Evolutionary conservation across 2,888 invertebrate genomes (phyloP), one percentile per base, ranked within the genome.

Genomic region (Pyrrhia umbra): DNA sequence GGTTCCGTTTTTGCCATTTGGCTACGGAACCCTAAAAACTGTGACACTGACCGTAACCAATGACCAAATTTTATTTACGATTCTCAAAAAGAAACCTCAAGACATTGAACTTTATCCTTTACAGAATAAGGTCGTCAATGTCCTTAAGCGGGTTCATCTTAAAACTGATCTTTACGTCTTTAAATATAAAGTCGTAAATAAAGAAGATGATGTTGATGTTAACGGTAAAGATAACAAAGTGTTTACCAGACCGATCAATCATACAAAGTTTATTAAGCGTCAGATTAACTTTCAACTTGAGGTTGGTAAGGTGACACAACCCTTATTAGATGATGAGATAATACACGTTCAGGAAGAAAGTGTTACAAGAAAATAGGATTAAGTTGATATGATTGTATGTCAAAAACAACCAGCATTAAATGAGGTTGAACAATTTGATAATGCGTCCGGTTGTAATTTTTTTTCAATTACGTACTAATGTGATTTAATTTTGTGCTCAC

Each of bases 211-310:
- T 47, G 10, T 15, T 16, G 25, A 16, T 20, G 30, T 40, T 37
- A 45, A 57, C 47, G 54, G 60, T 57, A 70, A 55, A 59, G 25
- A 37, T 64, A 76, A 15, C 6, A 67, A 79, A 77, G 84, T 81
- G 56, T 74, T 77, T 52, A 74, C 61, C 70, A 70, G 66, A 82
- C 64, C 87, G 83, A 92, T 92, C 92, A 86, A 92, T 93, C 93
- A 91, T 88, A 85, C 77, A 82, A 80, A 87, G 82, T 88, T 87
- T 89, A 89, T 89, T 87, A 85, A 87, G 76, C 77, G 90, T 92
- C 90, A 85, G 91, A 92, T 93, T 91, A 91, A 84, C 88, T 91
- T 90, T 88, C 85, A 82, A 85, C 84, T 85, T 84, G 83, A 83
- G 85, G 79, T 83, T 73, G 55, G 84, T 89, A 90, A 92, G 86